Base-by-base conservation (phyloP, 2,888 invertebrate species). In the Hypsopygia costalis region DNA sequence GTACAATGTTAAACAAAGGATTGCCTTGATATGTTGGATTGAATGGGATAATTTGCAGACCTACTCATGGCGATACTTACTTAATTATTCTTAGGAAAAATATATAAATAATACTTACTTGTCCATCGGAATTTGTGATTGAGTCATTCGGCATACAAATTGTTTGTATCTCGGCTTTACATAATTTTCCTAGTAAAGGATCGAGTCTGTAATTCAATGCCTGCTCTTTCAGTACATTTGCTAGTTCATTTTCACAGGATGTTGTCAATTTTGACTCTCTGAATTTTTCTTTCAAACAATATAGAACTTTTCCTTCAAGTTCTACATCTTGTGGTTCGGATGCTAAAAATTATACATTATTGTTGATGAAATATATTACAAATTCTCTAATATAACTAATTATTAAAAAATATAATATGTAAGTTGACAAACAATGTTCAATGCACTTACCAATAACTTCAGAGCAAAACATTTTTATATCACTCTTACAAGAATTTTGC, bases 161-260 rank as follows among this genome's bases (percentile, higher is more conserved):
- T 1, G 92, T 91, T 58, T 92, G 90, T 56, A 94, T 91, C 79
- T 94, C 94, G 5, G 91, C 91, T 60, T 91, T 91, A 71, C 99
- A 99, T 40, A 96, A 91, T 39, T 93, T 92, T 44, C 94, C 92
- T 22, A 99, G 89, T 31, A 96, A 82, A 1, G 98, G 97, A 88
- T 98, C 97, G 43, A 98, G 89, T 58, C 96, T 93, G 67, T 97
- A 95, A 79, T 99, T 97, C 22, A 97, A 81, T 8, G 98, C 98
- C 59, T 97, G 95, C 58, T 97, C 96, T 63, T 95, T 93, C 39
- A 98, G 89, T 34, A 97, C 92, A 53, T 91, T 92, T 0, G 94
- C 92, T 79, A 98, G 92, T 82, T 97, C 95, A 59, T 93, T 92
- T 62, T 95, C 94, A 75, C 98, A 98, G 11, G 91, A 83, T n/a